A percentile compares a stretch with the other conserved stretches of the same genome.
Evolutionary conservation across 2,797 vertebrate species (phyloP).

Genomic region (Ctenochaetus hawaiiensis): DNA sequence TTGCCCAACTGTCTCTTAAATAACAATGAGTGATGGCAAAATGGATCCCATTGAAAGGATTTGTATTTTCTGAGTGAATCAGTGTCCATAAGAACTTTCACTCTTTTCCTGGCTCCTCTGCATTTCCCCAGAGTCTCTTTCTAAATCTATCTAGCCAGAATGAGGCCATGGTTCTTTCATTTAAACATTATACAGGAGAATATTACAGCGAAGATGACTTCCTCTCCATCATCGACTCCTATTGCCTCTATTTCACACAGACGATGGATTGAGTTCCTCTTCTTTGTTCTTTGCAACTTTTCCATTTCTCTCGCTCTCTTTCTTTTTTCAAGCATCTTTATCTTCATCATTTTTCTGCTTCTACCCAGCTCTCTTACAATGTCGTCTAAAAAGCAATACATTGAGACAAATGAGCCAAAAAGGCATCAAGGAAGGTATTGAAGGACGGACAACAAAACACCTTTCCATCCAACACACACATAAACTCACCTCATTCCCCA

Average conservation of each 20-base stretch:
- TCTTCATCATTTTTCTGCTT: background rate
- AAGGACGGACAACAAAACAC: conserved; percentile 43
- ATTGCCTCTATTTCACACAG: conserved; percentile 29
- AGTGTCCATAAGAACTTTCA: conserved; percentile 24
- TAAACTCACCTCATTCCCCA: background rate
- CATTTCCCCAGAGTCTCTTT: conserved; percentile 31
- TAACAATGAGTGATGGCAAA: conserved; percentile 22
- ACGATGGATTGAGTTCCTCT: conserved; percentile 26
- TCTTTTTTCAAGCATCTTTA: conserved; percentile 16
- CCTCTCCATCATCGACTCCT: conserved; percentile 36
- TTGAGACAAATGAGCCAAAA: conserved; percentile 41
- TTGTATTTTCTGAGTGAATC: conserved; percentile 24
- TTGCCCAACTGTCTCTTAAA: conserved; percentile 32
- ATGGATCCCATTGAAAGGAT: conserved; percentile 29
- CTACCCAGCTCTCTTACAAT: background rate
- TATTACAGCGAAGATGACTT: conserved; percentile 30
- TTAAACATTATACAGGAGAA: conserved; percentile 44
- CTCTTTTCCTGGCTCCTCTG: background rate
- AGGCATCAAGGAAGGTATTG: conserved; percentile 14
- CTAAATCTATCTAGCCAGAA: conserved; percentile 19
- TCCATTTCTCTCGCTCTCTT: conserved; percentile 5
- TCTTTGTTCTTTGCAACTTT: conserved; percentile 33
- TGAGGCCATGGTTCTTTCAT: conserved; percentile 30
- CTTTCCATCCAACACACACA: conserved; percentile 19
- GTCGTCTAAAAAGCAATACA: conserved; percentile 36